Evolutionary conservation across 1,140 invertebrate species (phyloP).

Genomic region (Drosophila arizonae): DNA sequence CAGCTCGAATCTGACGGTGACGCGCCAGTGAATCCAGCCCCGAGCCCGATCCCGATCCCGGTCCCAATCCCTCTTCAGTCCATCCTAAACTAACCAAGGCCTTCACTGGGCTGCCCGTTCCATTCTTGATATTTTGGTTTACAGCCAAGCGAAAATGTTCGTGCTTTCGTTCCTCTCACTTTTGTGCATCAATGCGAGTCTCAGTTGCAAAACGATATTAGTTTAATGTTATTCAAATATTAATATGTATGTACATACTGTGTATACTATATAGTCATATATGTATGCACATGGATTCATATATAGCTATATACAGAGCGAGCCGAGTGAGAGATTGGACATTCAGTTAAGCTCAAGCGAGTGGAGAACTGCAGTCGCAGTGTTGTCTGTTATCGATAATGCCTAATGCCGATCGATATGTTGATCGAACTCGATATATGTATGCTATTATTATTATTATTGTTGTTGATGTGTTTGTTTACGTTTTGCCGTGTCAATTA

Average conservation of each 20-base stretch:
- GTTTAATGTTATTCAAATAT: slow-evolving; percentile 15
- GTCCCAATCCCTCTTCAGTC: slow-evolving; percentile 6
- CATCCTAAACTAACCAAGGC: no score
- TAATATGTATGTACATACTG: neutral
- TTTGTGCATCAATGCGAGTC: slow-evolving; percentile 20
- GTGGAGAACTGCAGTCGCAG: neutral
- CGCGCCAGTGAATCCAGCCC: slow-evolving; percentile 27
- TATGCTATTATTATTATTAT: neutral
- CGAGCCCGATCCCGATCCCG: neutral
- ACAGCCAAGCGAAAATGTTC: slow-evolving; percentile 8
- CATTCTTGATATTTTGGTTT: neutral
- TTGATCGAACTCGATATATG: slow-evolving; percentile 29
- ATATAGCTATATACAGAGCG: slow-evolving; percentile 4
- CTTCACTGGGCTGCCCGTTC: neutral
- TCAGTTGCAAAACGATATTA: slow-evolving; percentile 48
- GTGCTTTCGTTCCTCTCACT: neutral
- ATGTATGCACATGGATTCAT: neutral
- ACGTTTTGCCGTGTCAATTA: slow-evolving; percentile 38
- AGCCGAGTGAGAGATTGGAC: slow-evolving; percentile 23
- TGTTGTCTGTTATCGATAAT: slow-evolving; percentile 13
- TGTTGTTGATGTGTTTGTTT: slow-evolving; percentile 18
- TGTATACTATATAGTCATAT: neutral
- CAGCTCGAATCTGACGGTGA: slow-evolving; percentile 43
- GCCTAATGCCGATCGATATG: slow-evolving; percentile 7
- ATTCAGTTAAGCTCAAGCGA: slow-evolving; percentile 30